Percentiles rank a stretch among this genome's conserved stretches.
Conservation (phyloP, 2,797 vertebrate genomes). For the Pseudochromis fuscus region DNA sequence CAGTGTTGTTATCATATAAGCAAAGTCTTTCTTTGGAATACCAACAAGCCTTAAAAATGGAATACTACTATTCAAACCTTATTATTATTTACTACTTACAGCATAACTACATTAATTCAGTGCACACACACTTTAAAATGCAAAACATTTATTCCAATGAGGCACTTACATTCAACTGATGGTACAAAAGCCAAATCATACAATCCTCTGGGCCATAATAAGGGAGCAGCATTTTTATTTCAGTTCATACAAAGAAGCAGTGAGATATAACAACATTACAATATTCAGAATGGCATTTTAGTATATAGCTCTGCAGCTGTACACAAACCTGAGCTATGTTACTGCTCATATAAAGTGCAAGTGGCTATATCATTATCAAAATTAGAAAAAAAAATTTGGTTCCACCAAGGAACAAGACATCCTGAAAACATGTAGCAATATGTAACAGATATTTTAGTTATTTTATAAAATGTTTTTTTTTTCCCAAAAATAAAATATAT, state of each 20-base stretch:
- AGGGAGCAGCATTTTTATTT: neutral
- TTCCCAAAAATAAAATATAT: neutral
- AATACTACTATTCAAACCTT: no score
- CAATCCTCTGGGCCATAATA: neutral
- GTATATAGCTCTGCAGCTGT: neutral
- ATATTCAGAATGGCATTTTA: neutral
- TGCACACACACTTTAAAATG: neutral
- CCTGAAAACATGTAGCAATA: slow-evolving; percentile 1
- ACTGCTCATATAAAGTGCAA: slow-evolving; percentile 4
- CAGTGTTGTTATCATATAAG: no score
- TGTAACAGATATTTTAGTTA: neutral
- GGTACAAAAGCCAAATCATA: neutral
- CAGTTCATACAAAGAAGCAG: slow-evolving; percentile 8
- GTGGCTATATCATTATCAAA: neutral
- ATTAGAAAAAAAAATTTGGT: neutral
- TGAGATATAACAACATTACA: neutral
- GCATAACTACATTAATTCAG: neutral
- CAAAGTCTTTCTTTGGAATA: no score
- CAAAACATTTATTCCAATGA: slow-evolving; percentile 16
- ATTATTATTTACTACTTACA: no score
- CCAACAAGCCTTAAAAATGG: no score
- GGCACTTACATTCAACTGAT: neutral
- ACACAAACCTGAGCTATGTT: slow-evolving; percentile 14
- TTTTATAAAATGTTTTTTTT: no score
- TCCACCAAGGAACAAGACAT: neutral